These are phyloP conservation scores for Apodemia mormo DNA, from an alignment of 2,888 invertebrate species.

Conservation along the genomic window DNA sequence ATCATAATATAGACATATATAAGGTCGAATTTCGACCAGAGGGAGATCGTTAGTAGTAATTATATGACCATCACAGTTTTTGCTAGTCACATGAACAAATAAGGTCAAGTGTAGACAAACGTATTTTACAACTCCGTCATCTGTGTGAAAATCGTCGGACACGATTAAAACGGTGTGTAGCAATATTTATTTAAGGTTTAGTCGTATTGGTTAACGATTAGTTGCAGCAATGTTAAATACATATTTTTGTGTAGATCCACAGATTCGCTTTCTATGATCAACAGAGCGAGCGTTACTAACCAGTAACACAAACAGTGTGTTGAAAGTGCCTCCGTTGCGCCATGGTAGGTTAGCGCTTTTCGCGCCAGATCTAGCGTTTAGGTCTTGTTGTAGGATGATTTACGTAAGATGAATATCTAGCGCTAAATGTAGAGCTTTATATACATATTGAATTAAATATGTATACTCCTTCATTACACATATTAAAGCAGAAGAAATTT, in stretches of 20 bases:
- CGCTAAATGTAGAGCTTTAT: no score
- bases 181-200: neutral
- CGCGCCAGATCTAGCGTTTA: neutral
- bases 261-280: slow-evolving; percentile 67
- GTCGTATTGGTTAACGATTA: slow-evolving; percentile 10
- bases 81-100: neutral
- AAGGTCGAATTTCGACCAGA: no score
- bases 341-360: slow-evolving; percentile 44
- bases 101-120: neutral
- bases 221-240: slow-evolving; percentile 17
- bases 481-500: no score
- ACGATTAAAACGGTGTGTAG: neutral
- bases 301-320: slow-evolving; percentile 68
- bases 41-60: neutral
- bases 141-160: neutral
- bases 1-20: no score
- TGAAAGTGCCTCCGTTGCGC: slow-evolving; percentile 78
- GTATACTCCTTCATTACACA: no score
- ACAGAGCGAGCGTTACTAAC: slow-evolving; percentile 66
- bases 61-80: neutral
- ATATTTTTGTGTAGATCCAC: slow-evolving; percentile 29
- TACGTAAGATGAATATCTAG: no score
- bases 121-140: neutral
- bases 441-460: no score
- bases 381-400: neutral